Evolutionary conservation across 2,888 invertebrate genomes (phyloP), one percentile per base, ranked within the genome.

Genomic region (Drosophila anceps): DNA sequence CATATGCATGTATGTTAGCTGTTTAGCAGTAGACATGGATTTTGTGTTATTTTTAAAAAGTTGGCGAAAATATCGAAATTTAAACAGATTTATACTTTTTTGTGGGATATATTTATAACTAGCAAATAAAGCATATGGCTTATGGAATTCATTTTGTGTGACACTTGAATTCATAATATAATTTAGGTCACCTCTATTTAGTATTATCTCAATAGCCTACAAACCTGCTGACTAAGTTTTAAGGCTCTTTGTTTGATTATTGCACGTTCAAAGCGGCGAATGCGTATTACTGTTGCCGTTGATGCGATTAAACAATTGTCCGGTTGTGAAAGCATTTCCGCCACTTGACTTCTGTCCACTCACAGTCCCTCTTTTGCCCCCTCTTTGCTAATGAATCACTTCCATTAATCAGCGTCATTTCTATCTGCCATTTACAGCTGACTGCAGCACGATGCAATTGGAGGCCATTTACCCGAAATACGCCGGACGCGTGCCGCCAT

Each of bases 391-490:
- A 79, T 84, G 89, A 87, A 62, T 88, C 87, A 85, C 75, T 66
- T 67, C 76, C 73, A 82, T 76, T 84, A 89, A 89, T 87, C 79
- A 82, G 73, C 67, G 43, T 37, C 48, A 61, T 69, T 71, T 79
- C 64, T 63, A 48, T 74, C 63, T 70, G 60, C 55, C 66, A 64
- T 82, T 50, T 80, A 63, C 81, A 81, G 81, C 18, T 27, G 54
- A 54, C 29, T 41, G 39, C 43, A 44, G 41, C 46, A n/a, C 67
- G 33, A 93, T 93, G 93, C 91, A 93, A 91, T 90, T 93, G 53
- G 93, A 92, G 77, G 90, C 92, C 60, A 92, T 88, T 68, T 91
- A 92, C 71, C 90, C 90, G 39, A 92, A 92, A 76, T 92, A 92
- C 69, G 88, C 91, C 59, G 92, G 91, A 67, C 92, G 93, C 60